Evolutionary conservation across 2,888 invertebrate species (phyloP), one percentile per base, ranked within the genome.

Genomic region (Pterostichus niger): DNA sequence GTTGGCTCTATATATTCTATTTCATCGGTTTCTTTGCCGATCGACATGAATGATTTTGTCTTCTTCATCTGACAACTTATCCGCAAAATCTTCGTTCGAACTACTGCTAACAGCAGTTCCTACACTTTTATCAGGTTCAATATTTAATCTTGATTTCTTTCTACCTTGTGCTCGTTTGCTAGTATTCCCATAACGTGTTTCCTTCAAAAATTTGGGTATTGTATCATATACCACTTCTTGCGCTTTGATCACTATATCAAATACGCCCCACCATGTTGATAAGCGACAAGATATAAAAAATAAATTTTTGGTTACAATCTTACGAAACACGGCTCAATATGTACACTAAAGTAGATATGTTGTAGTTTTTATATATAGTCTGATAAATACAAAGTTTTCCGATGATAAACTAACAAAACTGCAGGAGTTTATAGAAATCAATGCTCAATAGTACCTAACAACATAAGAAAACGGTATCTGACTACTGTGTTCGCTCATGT

Each of bases 71-170:
- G n/a, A n/a, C n/a, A n/a, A n/a, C n/a, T n/a, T n/a, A n/a, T n/a
- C n/a, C n/a, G n/a, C n/a, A n/a, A n/a, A n/a, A n/a, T n/a, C n/a
- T n/a, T n/a, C n/a, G n/a, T n/a, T n/a, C n/a, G 61, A 61, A 44
- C 81, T 81, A 52, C 71, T 81, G 13, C 49, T 49, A 61, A 6
- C 52, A 71, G n/a, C 40, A 33, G 59, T 54, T 64, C 31, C 49
- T 35, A 81, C 76, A 56, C 84, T 84, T 84, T 76, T 84, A 40
- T 46, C 75, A 10, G 76, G 81, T 81, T 82, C 56, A 49, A 81
- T 81, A 35, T 44, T 40, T 46, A 77, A 64, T 75, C 80, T 33
- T 68, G 68, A 68, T 64, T 83, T 84, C 52, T 84, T 81, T 75
- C 59, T 84, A 15, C 71, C 75, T 54, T 24, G 80, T 64, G 68